Evolutionary conservation across 2,113 vertebrate species (phyloP), one percentile per base, ranked within the genome.

Genomic region (Toxotes jaculatrix): DNA sequence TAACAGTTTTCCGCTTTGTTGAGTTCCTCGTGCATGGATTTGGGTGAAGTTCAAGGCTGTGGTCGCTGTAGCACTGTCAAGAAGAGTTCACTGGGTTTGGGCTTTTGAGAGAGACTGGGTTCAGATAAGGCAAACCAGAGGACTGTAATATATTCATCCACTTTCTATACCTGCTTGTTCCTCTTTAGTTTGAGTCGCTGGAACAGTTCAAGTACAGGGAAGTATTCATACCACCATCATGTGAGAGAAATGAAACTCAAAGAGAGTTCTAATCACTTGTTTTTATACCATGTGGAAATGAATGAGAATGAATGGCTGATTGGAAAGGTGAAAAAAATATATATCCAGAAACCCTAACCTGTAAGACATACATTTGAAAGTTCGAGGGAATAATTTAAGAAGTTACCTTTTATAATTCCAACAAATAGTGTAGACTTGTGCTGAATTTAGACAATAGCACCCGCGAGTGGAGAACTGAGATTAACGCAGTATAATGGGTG

Each of bases 361-460:
- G 13, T 4, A 13, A 43, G 42, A 43, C 42, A 43, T 11, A 12
- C 11, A 43, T 43, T 13, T 1, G 45, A 47, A 47, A 16, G 5
- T 27, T 27, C 27, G 1, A 27, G 27, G 27, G 27, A 27, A 27
- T 1, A 27, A 27, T 27, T 27, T 27, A 27, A 27, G 27, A 27
- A 27, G 27, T 27, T 27, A 27, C 27, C 27, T 27, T 27, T 27
- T 27, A 1, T 27, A 27, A 27, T 27, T 27, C 27, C 27, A 27
- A 27, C 27, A 27, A 27, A 27, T 27, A 27, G 27, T 27, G 27
- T 27, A 27, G 27, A 27, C 27, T 1, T 27, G 31, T 7, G 8
- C 5, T 75, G 27, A n/a, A 5, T 62, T 75, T 51, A 53, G 21
- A 23, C 34, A 87, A 84, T 10, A 86, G 77, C 86, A n/a, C 83